Conservation (phyloP, 2,888 invertebrate species). For the Ceramica pisi region DNA sequence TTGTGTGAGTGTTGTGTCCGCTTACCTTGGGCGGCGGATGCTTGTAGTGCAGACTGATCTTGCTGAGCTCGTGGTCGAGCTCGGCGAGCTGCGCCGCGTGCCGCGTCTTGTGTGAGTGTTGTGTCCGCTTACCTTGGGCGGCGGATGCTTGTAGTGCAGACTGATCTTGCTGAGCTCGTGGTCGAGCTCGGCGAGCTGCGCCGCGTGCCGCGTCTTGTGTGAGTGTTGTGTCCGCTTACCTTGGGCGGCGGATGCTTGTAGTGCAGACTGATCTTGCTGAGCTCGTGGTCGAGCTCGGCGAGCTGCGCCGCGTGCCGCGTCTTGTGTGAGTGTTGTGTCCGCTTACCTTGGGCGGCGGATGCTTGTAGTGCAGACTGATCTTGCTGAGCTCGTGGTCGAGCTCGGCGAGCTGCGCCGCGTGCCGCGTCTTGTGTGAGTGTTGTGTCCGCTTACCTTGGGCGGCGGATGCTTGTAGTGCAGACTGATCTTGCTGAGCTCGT, state of each 20-base stretch:
- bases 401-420: conserved; percentile 89
- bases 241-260: conserved; percentile 85
- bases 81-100: conserved; percentile 89
- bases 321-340: conserved; percentile 41
- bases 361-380: conserved; percentile 90
- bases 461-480: conserved; percentile 87
- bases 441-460: conserved; percentile 78
- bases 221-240: conserved; percentile 73
- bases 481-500: conserved; percentile 92
- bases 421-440: conserved; percentile 73
- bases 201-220: conserved; percentile 80
- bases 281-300: conserved; percentile 91
- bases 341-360: conserved; percentile 81
- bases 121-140: conserved; percentile 78
- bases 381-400: conserved; percentile 92
- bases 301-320: conserved; percentile 87
- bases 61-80: conserved; percentile 91
- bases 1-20: conserved; percentile 36
- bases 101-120: conserved; percentile 69
- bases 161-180: conserved; percentile 92
- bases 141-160: conserved; percentile 86
- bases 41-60: conserved; percentile 90
- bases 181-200: conserved; percentile 90
- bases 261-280: conserved; percentile 91
- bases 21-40: conserved; percentile 82